Evolutionary conservation across 2,113 vertebrate species (phyloP), one percentile per base, ranked within the genome.

Genomic region (Mirza zaza): DNA sequence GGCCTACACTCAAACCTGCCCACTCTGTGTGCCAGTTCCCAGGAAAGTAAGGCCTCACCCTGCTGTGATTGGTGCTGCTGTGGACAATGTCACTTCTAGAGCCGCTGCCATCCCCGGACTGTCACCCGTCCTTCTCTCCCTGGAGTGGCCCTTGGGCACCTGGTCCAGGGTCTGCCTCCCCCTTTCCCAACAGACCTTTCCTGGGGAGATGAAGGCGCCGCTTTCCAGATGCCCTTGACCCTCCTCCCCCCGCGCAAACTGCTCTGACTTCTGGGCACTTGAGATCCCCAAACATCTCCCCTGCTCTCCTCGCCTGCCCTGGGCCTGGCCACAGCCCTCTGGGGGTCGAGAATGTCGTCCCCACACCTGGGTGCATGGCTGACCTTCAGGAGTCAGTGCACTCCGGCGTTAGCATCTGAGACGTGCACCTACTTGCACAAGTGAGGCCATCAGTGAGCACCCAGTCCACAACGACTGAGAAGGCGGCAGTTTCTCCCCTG

Each of bases 21-120:
- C 2, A 0, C 29, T 34, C 23, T 2, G 0, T 3, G 55, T 11
- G 12, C 57, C 2, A 1, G 0, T 23, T 61, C 42, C 61, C n/a
- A 4, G 17, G 67, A 23, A 93, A 45, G 39, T 3, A 12, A 57
- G 63, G 27, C 8, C 68, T 23, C 12, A 0, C 5, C 36, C 36
- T 36, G 55, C 59, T 9, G 29, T 27, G 57, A 67, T 10, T 18
- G 20, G 27, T 21, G 23, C 3, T 29, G 45, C 2, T 14, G 23
- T 29, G 12, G 25, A 3, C 27, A 25, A 29, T 5, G 17, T 32
- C 27, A 21, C 25, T 32, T 39, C 25, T 80, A 18, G 27, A 32
- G 55, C 76, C 5, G 0, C 8, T 50, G 3, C 39, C 18, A 3
- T 73, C 20, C 45, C 48, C 15, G 39, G 39, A 36, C 39, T 73